Base-by-base conservation (phyloP, 2,113 vertebrate species). In the Pycnonotus jocosus region DNA sequence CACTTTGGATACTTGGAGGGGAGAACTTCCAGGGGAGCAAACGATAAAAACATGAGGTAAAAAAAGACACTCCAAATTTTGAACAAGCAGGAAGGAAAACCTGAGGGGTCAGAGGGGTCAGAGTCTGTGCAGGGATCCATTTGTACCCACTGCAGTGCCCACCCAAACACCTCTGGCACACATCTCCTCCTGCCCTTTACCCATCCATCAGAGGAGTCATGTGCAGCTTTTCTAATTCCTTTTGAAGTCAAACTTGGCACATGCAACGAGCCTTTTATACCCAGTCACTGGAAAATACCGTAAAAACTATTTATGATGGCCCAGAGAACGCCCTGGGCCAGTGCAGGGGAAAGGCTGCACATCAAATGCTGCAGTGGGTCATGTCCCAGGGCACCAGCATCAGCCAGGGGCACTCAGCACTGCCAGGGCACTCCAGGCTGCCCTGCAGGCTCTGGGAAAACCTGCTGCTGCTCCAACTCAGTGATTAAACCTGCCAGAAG, bases 191-290 rank as follows among this genome's bases (percentile, higher is more conserved):
- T 66, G 27, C 5, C 10, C 70, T 50, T 81, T n/a, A 50, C 61
- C 74, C 53, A 45, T n/a, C 87, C 56, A 42, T 15, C 11, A 12
- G 14, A 16, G 60, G 62, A 54, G 40, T 72, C 61, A 86, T 1
- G 0, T 35, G 78, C 38, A 74, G 53, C 66, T 79, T 84, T 82
- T 76, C 15, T 6, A 82, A 74, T 40, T 88, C 71, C 78, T 79
- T 77, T 17, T 60, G 90, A 95, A 95, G 90, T 80, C 72, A n/a
- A 79, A 50, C 79, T 89, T 90, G 84, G 87, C 86, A 71, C 23
- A 37, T 9, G 45, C 56, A 92, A 58, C 4, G 35, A 73, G 58
- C 19, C 56, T 83, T 79, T 72, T 58, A 47, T 45, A 85, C 37
- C 19, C 22, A 93, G 65, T 70, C 57, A 51, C 84, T 94, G 70